Evolutionary conservation across 1,140 invertebrate species (phyloP).

Genomic region (Heliconius nattereri): DNA sequence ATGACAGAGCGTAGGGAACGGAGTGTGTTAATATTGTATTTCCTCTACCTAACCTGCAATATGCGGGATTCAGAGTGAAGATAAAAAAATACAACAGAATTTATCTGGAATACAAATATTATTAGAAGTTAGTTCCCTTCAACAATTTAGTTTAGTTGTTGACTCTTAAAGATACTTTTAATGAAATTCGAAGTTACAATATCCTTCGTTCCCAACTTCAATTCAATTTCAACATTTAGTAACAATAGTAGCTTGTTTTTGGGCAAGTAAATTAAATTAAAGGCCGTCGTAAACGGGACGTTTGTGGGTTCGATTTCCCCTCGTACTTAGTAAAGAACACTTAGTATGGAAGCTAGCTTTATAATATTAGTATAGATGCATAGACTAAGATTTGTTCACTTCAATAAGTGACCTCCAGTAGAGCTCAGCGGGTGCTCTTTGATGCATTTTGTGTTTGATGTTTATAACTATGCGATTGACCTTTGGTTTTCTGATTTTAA

Average conservation of each 20-base stretch:
- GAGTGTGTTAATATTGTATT: background rate
- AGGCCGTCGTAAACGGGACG: background rate
- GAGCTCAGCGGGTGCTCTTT: background rate
- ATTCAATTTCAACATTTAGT: background rate
- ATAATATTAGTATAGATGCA: too few relatives aligned
- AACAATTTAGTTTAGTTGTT: constrained; percentile 8
- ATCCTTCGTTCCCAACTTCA: background rate
- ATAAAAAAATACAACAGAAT: background rate
- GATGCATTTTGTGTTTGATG: background rate
- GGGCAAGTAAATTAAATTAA: background rate
- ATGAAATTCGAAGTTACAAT: background rate
- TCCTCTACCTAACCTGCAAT: background rate
- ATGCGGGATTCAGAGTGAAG: background rate
- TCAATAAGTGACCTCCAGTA: background rate
- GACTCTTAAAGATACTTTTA: constrained; percentile 10
- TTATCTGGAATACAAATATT: background rate
- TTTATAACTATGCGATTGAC: background rate
- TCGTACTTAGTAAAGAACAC: too few relatives aligned
- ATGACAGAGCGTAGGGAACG: background rate
- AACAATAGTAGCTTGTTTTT: constrained; percentile 5
- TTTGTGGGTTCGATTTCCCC: background rate
- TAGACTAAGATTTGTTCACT: background rate
- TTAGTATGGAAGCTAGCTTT: too few relatives aligned
- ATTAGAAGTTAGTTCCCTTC: background rate
- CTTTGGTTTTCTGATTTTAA: background rate